phyloP scores from a whole-genome alignment of 1,140 invertebrate species.

The Oscheius sp. region DNA sequence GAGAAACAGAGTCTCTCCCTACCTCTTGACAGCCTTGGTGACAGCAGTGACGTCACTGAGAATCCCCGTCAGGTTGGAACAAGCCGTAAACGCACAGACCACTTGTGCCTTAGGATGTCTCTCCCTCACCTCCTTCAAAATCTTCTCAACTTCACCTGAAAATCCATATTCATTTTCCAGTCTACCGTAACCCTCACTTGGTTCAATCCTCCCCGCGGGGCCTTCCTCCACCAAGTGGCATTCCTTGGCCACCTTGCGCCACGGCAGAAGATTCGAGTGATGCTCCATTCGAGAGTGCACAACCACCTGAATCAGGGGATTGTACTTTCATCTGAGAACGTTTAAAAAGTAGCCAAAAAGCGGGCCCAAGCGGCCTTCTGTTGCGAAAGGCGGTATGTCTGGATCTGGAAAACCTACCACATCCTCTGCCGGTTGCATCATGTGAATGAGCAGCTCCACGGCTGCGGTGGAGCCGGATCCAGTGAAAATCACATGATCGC shows the following conservation, averaged over 20 bases:
- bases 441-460: constrained; percentile 70
- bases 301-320: constrained; percentile 73
- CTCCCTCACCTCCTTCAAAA: constrained; percentile 48
- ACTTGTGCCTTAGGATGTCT: constrained; percentile 64
- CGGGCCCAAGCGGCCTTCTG: too few species aligned
- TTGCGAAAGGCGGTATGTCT: too few species aligned
- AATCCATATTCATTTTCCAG: not conserved
- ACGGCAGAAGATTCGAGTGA: constrained; percentile 78
- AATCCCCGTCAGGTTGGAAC: constrained; percentile 84
- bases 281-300: constrained; percentile 67
- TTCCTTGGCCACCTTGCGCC: constrained; percentile 76
- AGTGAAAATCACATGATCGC: constrained; percentile 79
- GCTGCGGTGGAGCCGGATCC: constrained; percentile 74
- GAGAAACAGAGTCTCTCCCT: too few species aligned
- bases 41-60: constrained; percentile 78
- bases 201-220: constrained; percentile 75
- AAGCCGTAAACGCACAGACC: constrained; percentile 81
- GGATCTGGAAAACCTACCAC: constrained; percentile 63
- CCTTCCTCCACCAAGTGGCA: constrained; percentile 71
- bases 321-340: constrained; percentile 10
- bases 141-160: not conserved
- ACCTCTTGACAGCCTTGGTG: constrained; percentile 76
- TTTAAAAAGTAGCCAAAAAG: too few species aligned
- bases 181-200: constrained; percentile 59
- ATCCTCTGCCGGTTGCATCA: constrained; percentile 68